Conservation (phyloP, 1,140 invertebrate species). For the Xylocopa sonorina region DNA sequence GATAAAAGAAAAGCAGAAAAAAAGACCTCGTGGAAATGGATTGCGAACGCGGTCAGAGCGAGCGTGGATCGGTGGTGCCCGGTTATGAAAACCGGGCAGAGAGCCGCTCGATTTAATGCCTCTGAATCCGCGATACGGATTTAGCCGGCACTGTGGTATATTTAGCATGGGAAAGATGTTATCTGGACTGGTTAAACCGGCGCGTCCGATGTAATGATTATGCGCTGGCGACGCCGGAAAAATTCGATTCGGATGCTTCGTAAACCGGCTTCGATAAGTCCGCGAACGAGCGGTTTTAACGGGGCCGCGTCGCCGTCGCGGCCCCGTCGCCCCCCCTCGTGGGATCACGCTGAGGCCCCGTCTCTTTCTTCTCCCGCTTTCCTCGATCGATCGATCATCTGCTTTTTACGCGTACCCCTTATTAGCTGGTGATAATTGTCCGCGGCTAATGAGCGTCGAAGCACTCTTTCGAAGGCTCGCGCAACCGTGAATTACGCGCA, state of each 20-base stretch:
- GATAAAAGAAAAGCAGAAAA: too few relatives aligned
- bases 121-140: constrained; percentile 70
- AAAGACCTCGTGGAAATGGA: constrained; percentile 28
- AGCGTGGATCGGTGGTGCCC: not conserved
- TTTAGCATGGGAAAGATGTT: constrained; percentile 76
- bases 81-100: constrained; percentile 28
- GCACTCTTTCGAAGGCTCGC: too few relatives aligned
- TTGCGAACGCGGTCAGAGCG: constrained; percentile 1
- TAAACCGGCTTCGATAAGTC: constrained; percentile 73
- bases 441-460: too few relatives aligned
- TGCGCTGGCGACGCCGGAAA: constrained; percentile 61
- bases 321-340: constrained; percentile 46
- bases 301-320: constrained; percentile 59
- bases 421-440: not conserved
- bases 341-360: constrained; percentile 43
- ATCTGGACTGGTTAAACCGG: constrained; percentile 76
- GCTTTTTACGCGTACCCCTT: not conserved
- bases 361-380: constrained; percentile 7
- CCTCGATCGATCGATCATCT: not conserved
- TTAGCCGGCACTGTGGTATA: constrained; percentile 71
- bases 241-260: constrained; percentile 72
- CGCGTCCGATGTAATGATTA: constrained; percentile 75
- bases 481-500: too few relatives aligned
- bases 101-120: constrained; percentile 50
- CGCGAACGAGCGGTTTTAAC: constrained; percentile 66